Percentiles rank a stretch among this genome's conserved stretches.
Conservation (phyloP, 2,797 vertebrate species). For the Oreochromis mossambicus region DNA sequence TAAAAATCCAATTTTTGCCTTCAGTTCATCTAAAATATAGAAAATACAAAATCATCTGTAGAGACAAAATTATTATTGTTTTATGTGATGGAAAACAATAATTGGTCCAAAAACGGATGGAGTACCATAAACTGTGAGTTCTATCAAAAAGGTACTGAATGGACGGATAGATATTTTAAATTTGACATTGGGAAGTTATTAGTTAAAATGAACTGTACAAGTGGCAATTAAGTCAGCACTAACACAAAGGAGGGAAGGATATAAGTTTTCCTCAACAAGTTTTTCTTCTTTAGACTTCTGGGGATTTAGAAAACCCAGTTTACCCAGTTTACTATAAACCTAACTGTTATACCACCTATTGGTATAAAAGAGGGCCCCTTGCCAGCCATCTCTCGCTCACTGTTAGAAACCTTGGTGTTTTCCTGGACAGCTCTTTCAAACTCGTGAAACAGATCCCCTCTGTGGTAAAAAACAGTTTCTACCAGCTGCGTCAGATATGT, state of each 20-base stretch:
- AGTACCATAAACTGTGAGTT: not conserved
- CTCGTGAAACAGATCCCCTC: too few relatives aligned
- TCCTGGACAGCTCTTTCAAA: too few relatives aligned
- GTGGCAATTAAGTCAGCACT: not conserved
- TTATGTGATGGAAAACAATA: not conserved
- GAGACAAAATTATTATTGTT: not conserved
- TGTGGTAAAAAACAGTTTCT: not conserved
- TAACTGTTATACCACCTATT: not conserved
- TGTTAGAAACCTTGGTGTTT: not conserved
- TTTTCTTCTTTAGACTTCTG: not conserved
- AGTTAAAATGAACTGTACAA: not conserved
- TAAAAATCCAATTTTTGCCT: not conserved
- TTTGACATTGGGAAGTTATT: not conserved
- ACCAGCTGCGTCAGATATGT: not conserved
- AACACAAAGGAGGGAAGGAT: not conserved
- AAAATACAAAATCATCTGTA: not conserved
- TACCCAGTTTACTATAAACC: not conserved
- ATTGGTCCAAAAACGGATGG: not conserved
- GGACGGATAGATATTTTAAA: not conserved
- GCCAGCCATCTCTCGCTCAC: not conserved
- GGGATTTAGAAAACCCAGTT: not conserved
- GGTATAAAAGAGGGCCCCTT: not conserved
- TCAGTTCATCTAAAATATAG: not conserved
- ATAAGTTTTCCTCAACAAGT: not conserved
- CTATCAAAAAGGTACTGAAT: not conserved